phyloP scores from a whole-genome alignment of 2,888 invertebrate genomes.

The Biston stratarius region DNA sequence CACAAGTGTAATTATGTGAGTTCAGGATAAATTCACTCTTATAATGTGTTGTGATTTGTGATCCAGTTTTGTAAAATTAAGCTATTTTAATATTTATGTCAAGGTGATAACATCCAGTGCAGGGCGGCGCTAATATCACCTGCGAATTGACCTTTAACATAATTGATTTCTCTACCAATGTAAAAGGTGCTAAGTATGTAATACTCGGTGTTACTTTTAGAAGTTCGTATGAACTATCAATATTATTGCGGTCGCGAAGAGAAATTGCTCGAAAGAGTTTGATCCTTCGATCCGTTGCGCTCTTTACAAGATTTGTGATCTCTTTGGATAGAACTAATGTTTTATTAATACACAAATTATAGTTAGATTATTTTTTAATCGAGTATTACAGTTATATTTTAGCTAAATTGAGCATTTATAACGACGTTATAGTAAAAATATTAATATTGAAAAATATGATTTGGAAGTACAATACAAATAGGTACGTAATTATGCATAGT shows the following conservation, averaged over 20 bases:
- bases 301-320: too few species aligned
- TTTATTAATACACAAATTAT: neutral
- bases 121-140: neutral
- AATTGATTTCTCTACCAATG: constrained; percentile 3
- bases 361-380: neutral
- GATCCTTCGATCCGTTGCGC: neutral
- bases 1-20: neutral
- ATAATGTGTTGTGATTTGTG: constrained; percentile 29
- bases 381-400: neutral
- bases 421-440: neutral
- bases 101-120: neutral
- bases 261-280: neutral
- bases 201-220: constrained; percentile 2
- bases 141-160: neutral
- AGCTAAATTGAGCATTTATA: neutral
- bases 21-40: neutral
- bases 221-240: constrained; percentile 1
- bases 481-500: constrained; percentile 5
- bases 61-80: constrained; percentile 5
- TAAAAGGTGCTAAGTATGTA: constrained; percentile 15
- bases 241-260: neutral
- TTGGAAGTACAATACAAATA: neutral
- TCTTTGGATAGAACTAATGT: neutral
- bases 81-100: neutral
- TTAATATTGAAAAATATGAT: neutral